phyloP scores from a whole-genome alignment of 1,140 invertebrate species.

The Ceratoteleas bidentatus region DNA sequence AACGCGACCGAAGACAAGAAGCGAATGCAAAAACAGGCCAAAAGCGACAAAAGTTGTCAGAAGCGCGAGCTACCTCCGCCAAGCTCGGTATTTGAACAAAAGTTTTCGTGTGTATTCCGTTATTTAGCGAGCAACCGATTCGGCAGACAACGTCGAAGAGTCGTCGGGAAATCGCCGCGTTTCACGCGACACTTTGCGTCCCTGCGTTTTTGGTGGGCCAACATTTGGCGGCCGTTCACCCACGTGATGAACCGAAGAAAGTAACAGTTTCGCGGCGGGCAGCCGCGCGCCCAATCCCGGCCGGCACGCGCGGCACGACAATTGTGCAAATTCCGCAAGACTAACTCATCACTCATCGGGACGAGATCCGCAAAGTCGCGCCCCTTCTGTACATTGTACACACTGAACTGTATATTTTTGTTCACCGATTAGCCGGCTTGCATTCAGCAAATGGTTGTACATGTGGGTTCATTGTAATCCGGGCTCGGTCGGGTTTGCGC shows the following conservation, averaged over 20 bases:
- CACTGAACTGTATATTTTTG: conserved; percentile 43
- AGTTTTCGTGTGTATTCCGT: conserved; percentile 65
- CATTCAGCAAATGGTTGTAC: conserved; percentile 25
- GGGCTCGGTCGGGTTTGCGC: conserved; percentile 1
- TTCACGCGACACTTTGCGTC: conserved; percentile 62
- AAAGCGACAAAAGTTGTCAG: conserved; percentile 16
- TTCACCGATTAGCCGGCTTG: conserved; percentile 15
- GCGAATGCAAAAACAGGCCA: conserved; percentile 35
- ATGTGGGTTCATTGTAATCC: conserved; percentile 31
- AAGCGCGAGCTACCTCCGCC: conserved; percentile 56
- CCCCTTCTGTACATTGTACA: conserved; percentile 41
- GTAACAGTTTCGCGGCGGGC: conserved; percentile 12
- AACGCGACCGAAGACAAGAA: conserved; percentile 39
- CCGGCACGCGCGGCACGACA: conserved; percentile 7
- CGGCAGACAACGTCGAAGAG: conserved; percentile 50
- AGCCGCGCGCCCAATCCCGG: conserved; percentile 10
- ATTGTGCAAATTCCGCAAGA: conserved; percentile 4
- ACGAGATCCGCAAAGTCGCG: conserved; percentile 28
- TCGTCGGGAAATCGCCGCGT: conserved; percentile 62
- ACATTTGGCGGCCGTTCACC: too few species aligned
- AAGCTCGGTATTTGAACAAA: conserved; percentile 57
- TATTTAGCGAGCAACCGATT: too few species aligned
- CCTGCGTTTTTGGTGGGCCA: conserved; percentile 14
- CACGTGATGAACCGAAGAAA: conserved; percentile 22
- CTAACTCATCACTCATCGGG: conserved; percentile 1